Base-by-base conservation (phyloP, 2,113 vertebrate species). In the Salvelinus fontinalis region DNA sequence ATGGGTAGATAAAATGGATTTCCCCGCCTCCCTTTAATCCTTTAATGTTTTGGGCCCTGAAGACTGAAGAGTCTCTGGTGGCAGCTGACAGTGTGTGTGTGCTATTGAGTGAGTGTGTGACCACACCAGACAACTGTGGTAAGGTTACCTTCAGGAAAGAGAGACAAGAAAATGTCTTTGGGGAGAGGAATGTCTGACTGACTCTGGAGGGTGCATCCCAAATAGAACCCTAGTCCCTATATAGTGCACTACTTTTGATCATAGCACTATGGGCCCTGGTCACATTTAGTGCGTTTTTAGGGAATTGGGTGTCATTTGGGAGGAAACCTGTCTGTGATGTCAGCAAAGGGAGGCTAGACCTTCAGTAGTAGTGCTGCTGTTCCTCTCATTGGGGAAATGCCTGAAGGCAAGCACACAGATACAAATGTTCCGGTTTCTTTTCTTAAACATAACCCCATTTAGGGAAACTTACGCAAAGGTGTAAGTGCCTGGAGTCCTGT, bases 371-470 rank as follows among this genome's bases (percentile, higher is more conserved):
- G 76, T 76, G 75, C 84, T 84, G 83, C 57, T 73, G 81, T 81
- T 80, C 79, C 81, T 89, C 77, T 75, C 79, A 24, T 62, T 57
- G 80, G 74, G 84, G 84, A 87, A 81, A 75, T 69, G 70, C 80
- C 89, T 48, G 49, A 3, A 84, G 81, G 86, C 75, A 51, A 16
- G 49, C 12, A 16, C 49, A 16, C 82, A 79, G 79, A 85, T 78
- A 80, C 81, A 81, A 86, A 85, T 79, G 79, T 79, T 89, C 89
- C 75, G 85, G 85, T 88, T 85, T 83, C 80, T 70, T 79, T 9
- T 81, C 86, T 81, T 84, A 84, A 86, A 81, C 75, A 34, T 34
- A 79, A 74, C 78, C 90, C 71, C 74, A 78, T 87, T 85, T 85
- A 70, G 82, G 79, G 88, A 73, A 84, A 80, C 81, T 82, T 76